Conservation (phyloP, 2,797 vertebrate genomes). For the Microctenopoma lineatum region DNA sequence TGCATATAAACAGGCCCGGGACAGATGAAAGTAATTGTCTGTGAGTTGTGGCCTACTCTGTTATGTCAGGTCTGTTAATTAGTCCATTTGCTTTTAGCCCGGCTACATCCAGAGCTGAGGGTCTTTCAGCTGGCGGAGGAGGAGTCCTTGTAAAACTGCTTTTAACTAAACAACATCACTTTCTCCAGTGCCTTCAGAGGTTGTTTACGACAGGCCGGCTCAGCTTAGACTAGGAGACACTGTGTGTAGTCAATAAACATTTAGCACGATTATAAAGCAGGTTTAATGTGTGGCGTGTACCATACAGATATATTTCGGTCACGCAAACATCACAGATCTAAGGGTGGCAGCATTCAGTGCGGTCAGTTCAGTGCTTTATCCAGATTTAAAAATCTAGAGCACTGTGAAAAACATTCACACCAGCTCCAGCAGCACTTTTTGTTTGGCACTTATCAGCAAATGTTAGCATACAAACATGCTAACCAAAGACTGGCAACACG, state of each 20-base stretch:
- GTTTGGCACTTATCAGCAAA: not conserved
- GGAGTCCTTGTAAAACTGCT: constrained; percentile 71
- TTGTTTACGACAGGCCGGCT: constrained; percentile 59
- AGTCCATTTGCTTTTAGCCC: constrained; percentile 61
- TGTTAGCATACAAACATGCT: not conserved
- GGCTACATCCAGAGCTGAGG: constrained; percentile 58
- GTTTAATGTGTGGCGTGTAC: constrained; percentile 17
- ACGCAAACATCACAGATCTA: not conserved
- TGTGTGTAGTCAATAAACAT: constrained; percentile 58
- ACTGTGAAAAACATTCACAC: not conserved
- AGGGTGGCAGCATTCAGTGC: not conserved
- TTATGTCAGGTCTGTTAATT: constrained; percentile 71
- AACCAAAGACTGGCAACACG: not conserved
- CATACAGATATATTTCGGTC: constrained; percentile 10
- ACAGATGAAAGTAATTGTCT: constrained; percentile 77
- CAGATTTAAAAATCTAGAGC: not conserved
- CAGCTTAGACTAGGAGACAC: constrained; percentile 46
- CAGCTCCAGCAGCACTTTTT: not conserved
- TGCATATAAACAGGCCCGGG: constrained; percentile 49
- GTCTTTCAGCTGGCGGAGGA: constrained; percentile 62
- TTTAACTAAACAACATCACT: constrained; percentile 74
- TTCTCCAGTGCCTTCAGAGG: constrained; percentile 59
- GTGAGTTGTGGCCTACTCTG: constrained; percentile 45
- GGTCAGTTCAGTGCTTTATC: not conserved
- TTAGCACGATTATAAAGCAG: constrained; percentile 48